phyloP scores from a whole-genome alignment of 2,113 vertebrate species.

The Phalacrocorax brasilianus region DNA sequence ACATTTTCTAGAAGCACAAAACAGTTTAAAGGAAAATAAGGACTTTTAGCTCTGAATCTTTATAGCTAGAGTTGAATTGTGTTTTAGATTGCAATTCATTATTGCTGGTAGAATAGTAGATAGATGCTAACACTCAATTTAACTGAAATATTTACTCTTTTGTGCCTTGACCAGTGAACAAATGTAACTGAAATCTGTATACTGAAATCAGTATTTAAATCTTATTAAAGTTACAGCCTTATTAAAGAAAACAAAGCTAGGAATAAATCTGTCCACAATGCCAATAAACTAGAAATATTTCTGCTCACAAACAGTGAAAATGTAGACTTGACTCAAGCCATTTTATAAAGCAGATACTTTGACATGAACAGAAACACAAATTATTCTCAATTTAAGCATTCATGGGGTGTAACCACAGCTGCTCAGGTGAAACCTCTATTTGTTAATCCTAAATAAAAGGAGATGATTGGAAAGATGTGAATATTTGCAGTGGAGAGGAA shows the following conservation, averaged over 20 bases:
- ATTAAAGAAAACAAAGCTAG: not conserved
- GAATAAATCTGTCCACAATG: not conserved
- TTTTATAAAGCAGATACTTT: not conserved
- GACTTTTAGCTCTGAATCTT: slow-evolving; percentile 16
- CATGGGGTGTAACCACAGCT: not conserved
- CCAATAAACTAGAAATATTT: slow-evolving; percentile 17
- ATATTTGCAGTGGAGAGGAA: not conserved
- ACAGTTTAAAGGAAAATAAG: not conserved
- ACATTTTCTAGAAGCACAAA: not conserved
- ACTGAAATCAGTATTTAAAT: not conserved
- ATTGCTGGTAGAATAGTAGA: not conserved
- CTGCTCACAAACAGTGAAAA: not conserved
- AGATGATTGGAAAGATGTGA: not conserved
- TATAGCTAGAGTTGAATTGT: not conserved
- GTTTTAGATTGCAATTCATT: not conserved
- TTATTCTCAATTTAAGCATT: not conserved
- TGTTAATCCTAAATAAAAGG: not conserved
- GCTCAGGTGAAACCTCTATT: not conserved
- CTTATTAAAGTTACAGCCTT: not conserved
- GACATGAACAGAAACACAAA: not conserved
- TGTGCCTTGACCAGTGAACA: not conserved
- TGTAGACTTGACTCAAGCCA: not conserved
- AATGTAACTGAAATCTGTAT: not conserved
- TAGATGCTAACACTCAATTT: not conserved
- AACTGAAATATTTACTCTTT: not conserved